These are phyloP conservation scores for Tuta absoluta DNA, from an alignment of 2,888 invertebrate genomes.

Conservation along the genomic window DNA sequence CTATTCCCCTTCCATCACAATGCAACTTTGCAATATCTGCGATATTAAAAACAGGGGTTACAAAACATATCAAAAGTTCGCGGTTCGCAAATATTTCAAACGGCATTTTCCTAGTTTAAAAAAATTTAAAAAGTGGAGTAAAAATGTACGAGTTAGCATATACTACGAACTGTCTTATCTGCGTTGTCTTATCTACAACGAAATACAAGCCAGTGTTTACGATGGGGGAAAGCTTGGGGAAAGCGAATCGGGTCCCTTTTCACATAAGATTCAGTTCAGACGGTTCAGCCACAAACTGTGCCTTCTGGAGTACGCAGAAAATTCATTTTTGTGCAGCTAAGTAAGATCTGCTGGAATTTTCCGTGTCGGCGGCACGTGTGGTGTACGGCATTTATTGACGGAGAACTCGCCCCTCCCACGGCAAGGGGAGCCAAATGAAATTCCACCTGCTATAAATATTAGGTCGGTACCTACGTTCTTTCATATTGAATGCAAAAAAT, in stretches of 20 bases:
- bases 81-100: too few species aligned
- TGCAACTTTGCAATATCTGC: too few species aligned
- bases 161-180: constrained; percentile 26
- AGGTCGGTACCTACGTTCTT: constrained; percentile 45
- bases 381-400: constrained; percentile 75
- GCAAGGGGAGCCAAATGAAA: constrained; percentile 57
- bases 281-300: constrained; percentile 38
- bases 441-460: constrained; percentile 69
- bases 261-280: constrained; percentile 57
- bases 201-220: constrained; percentile 71
- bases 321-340: constrained; percentile 32
- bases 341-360: constrained; percentile 57
- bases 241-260: constrained; percentile 62
- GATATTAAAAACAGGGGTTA: too few species aligned
- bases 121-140: too few species aligned
- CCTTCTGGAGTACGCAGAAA: constrained; percentile 40
- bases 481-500: constrained; percentile 60
- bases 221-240: constrained; percentile 74
- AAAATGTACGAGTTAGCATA: too few species aligned
- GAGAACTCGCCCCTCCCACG: constrained; percentile 58
- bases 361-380: constrained; percentile 74
- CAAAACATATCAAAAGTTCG: too few species aligned
- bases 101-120: too few species aligned
- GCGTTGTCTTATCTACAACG: constrained; percentile 51
- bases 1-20: too few species aligned